Conservation (phyloP, 2,888 invertebrate species). For the Eupeodes latifasciatus region DNA sequence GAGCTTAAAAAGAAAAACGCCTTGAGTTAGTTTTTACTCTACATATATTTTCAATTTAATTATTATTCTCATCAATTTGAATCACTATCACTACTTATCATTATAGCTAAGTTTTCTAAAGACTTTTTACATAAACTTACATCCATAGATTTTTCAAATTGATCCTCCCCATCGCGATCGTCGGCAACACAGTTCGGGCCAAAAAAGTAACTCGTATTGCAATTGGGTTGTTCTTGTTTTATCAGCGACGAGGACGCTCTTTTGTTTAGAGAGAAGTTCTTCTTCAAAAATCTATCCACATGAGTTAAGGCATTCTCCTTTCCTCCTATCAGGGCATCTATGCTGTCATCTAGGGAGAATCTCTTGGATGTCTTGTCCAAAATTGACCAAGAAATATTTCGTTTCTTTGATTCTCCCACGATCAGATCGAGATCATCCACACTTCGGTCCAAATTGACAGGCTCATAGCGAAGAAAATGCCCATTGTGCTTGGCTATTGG, state of each 20-base stretch:
- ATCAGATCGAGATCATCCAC: slow-evolving; percentile 79
- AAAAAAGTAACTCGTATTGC: slow-evolving; percentile 85
- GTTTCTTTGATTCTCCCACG: slow-evolving; percentile 76
- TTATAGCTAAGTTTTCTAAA: background rate
- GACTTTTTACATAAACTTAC: slow-evolving; percentile 79
- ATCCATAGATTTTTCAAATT: slow-evolving; percentile 87
- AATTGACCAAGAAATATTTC: slow-evolving; percentile 77
- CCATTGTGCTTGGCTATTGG: slow-evolving; percentile 79
- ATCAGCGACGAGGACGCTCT: slow-evolving; percentile 5
- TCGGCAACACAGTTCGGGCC: slow-evolving; percentile 83
- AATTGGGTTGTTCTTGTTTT: slow-evolving; percentile 51
- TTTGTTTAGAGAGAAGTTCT: slow-evolving; percentile 59
- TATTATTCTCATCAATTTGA: slow-evolving; percentile 15
- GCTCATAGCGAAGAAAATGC: slow-evolving; percentile 79
- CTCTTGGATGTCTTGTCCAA: slow-evolving; percentile 65
- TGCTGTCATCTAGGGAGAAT: slow-evolving; percentile 80
- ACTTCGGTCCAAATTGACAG: slow-evolving; percentile 72
- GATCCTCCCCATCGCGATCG: slow-evolving; percentile 85
- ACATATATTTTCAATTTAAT: too few relatives aligned
- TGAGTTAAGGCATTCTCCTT: slow-evolving; percentile 75
- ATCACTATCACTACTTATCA: slow-evolving; percentile 43
- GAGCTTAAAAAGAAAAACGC: too few relatives aligned
- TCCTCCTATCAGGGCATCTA: slow-evolving; percentile 78
- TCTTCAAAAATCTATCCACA: slow-evolving; percentile 79
- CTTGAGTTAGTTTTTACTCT: background rate